Evolutionary conservation across 37 sponge, comb jelly and placozoan genomes (phyloP).

Genomic region (Cliona cf. orientalis): DNA sequence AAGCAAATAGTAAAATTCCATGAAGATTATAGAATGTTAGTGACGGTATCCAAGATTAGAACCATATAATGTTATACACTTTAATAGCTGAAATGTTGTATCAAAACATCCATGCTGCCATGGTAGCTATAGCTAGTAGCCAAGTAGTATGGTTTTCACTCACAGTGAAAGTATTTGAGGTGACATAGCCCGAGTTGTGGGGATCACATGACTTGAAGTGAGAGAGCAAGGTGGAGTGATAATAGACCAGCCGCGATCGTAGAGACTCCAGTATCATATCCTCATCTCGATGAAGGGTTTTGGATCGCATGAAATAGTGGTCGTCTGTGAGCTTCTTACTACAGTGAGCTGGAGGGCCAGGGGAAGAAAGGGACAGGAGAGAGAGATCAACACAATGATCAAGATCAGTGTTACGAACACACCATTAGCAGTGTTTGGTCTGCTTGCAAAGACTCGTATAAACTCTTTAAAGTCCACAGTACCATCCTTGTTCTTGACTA

Average conservation of each 20-base stretch:
- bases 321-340: slow-evolving; percentile 44
- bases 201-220: slow-evolving; percentile 31
- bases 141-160: background rate
- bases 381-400: background rate
- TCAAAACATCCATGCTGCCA: too few species aligned
- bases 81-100: too few species aligned
- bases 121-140: background rate
- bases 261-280: slow-evolving; percentile 55
- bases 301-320: slow-evolving; percentile 64
- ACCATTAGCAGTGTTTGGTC: background rate
- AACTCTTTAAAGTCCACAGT: slow-evolving; percentile 47
- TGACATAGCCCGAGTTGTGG: slow-evolving; percentile 8
- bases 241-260: slow-evolving; percentile 15
- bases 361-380: background rate
- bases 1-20: too few species aligned
- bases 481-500: slow-evolving; percentile 50
- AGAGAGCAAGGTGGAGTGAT: slow-evolving; percentile 14
- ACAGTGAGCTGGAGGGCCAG: background rate
- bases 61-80: too few species aligned
- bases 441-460: slow-evolving; percentile 22
- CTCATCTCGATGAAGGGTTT: slow-evolving; percentile 68
- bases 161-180: slow-evolving; percentile 22
- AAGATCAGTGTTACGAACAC: background rate
- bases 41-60: too few species aligned
- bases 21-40: too few species aligned